A percentile compares a stretch with the other conserved stretches of the same genome.
Evolutionary conservation across 2,797 vertebrate species (phyloP).

Genomic region (Diplodus sargus): DNA sequence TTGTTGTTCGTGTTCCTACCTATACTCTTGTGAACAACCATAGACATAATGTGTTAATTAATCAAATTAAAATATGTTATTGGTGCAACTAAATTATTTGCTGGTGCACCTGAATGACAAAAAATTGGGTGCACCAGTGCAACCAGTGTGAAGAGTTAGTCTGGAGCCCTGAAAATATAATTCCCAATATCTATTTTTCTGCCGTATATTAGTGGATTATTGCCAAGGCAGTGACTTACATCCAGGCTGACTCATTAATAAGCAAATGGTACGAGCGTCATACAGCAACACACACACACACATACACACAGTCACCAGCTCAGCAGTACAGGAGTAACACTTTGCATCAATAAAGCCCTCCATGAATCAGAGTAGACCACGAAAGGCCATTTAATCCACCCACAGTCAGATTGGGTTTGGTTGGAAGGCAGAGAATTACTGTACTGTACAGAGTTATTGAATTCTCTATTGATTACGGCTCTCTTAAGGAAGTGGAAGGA

Average conservation of each 20-base stretch:
- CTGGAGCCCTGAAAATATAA: background rate
- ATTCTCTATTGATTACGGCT: slow-evolving; percentile 63
- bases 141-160: too few species aligned
- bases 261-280: background rate
- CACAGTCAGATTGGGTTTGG: slow-evolving; percentile 34
- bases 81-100: too few species aligned
- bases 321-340: slow-evolving; percentile 34
- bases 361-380: slow-evolving; percentile 61
- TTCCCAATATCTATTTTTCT: background rate
- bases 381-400: slow-evolving; percentile 59
- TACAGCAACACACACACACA: slow-evolving; percentile 5
- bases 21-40: too few species aligned
- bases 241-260: slow-evolving; percentile 8
- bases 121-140: too few species aligned
- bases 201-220: slow-evolving; percentile 1
- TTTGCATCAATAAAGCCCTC: slow-evolving; percentile 40
- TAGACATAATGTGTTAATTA: too few species aligned
- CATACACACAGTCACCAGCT: slow-evolving; percentile 12
- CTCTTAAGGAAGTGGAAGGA: slow-evolving; percentile 31
- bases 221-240: background rate
- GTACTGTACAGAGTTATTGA: slow-evolving; percentile 55
- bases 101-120: too few species aligned
- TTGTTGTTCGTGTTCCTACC: too few species aligned
- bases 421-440: slow-evolving; percentile 55
- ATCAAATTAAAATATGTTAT: too few species aligned